Evolutionary conservation across 35 echinoderm and acorn worm genomes (phyloP), one percentile per base, ranked within the genome.

Genomic region (Diadema setosum): DNA sequence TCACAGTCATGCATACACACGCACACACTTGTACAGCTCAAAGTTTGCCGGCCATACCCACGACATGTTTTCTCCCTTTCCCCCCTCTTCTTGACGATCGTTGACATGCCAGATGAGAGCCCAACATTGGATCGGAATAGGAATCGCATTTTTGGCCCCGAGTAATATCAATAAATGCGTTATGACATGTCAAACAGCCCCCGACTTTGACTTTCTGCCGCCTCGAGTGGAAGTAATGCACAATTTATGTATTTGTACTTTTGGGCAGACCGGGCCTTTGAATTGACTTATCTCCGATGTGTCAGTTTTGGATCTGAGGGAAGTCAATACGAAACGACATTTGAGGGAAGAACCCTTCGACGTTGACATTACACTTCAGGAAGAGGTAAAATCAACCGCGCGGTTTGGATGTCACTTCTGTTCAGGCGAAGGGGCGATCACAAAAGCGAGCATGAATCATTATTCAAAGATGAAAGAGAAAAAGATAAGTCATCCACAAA

Each of bases 181-280:
- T 67, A 67, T 67, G 63, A 67, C 63, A 67, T 67, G 63, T 67
- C 63, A 67, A 67, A 67, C 63, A 67, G 30, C 27, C 30, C 27
- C 63, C 63, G 63, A 67, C 63, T 67, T 67, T 67, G 63, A 67
- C 63, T 67, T 15, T 34, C 63, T 34, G 63, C 63, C 63, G 63
- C 30, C 11, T 67, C 27, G 63, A 67, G 63, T 67, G 63, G 63
- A 67, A 67, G 37, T 67, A 67, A 67, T 67, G 63, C 63, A 67
- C 30, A 67, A 67, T 67, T 67, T 67, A 67, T 67, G 63, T 67
- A 67, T 67, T 67, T 67, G 63, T 67, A 67, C 63, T 67, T 67
- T 67, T 67, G 58, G 20, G 63, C 0, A 67, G 63, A 67, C 23
- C 5, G 63, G 63, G 12, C 63, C 27, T n/a, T n/a, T 34, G 63